Evolutionary conservation across 2,113 vertebrate genomes (phyloP).

Genomic region (Pheucticus melanocephalus): DNA sequence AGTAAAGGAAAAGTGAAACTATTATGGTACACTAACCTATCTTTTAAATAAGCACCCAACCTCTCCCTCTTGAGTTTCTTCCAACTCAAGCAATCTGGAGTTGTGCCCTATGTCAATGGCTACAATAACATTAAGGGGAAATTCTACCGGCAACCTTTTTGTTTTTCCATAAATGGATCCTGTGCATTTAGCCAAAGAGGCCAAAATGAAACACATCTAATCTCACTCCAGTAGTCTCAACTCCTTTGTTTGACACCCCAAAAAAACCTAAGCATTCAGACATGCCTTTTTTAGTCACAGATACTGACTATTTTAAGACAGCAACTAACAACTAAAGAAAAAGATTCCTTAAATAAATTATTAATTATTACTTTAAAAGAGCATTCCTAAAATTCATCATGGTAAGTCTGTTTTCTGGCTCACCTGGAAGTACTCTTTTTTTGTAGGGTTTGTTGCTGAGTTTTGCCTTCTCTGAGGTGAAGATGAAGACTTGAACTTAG

Average conservation of each 20-base stretch:
- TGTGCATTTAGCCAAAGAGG: background rate
- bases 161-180: background rate
- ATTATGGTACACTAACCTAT: background rate
- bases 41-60: background rate
- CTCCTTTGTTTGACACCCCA: background rate
- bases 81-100: background rate
- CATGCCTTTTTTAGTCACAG: background rate
- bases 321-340: background rate
- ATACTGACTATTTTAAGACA: background rate
- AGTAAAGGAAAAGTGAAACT: background rate
- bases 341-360: background rate
- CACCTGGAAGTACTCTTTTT: slow-evolving; percentile 54
- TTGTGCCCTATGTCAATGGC: background rate
- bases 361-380: background rate
- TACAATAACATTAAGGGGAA: background rate
- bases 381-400: background rate
- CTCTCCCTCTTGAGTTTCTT: background rate
- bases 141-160: background rate
- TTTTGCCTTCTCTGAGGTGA: slow-evolving; percentile 45
- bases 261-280: background rate
- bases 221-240: background rate
- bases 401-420: background rate
- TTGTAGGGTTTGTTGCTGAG: slow-evolving; percentile 31
- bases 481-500: slow-evolving; percentile 59
- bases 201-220: background rate